Percentiles rank a stretch among this genome's conserved stretches.
Conservation (phyloP, 2,888 invertebrate species). For the Himalopsyche tibetana region DNA sequence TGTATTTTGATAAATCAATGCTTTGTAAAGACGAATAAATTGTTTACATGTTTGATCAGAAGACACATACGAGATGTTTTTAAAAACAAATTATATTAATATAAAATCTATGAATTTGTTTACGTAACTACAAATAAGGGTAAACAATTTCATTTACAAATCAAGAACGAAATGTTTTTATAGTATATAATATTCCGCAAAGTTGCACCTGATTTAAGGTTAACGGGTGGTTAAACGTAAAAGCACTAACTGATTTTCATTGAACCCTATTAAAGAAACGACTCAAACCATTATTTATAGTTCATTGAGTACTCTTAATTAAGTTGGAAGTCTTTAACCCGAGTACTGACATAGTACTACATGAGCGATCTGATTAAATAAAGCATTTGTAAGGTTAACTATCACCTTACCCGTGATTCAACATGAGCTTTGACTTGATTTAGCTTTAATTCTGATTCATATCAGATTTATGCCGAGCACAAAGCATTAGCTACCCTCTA, state of each 20-base stretch:
- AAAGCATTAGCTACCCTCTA: slow-evolving; percentile 59
- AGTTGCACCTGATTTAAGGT: too few species aligned
- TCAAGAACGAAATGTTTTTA: too few species aligned
- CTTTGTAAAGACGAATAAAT: too few species aligned
- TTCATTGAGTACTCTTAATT: slow-evolving; percentile 47
- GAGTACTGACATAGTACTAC: slow-evolving; percentile 25
- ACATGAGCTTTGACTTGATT: slow-evolving; percentile 58
- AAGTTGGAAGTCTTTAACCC: slow-evolving; percentile 45
- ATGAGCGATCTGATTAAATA: slow-evolving; percentile 56
- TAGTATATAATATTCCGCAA: too few species aligned
- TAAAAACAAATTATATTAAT: too few species aligned
- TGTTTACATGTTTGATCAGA: too few species aligned
- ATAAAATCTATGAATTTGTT: too few species aligned
- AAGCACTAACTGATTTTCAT: slow-evolving; percentile 31
- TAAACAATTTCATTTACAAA: too few species aligned
- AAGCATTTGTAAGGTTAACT: slow-evolving; percentile 57
- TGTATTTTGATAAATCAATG: too few species aligned
- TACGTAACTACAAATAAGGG: too few species aligned
- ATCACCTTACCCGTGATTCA: slow-evolving; percentile 62
- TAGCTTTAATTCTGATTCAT: slow-evolving; percentile 61
- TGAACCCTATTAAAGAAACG: background rate
- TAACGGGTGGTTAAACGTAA: slow-evolving; percentile 42
- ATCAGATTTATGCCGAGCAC: slow-evolving; percentile 58
- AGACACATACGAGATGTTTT: too few species aligned
- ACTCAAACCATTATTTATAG: slow-evolving; percentile 36